Evolutionary conservation across 2,888 invertebrate species (phyloP), one percentile per base, ranked within the genome.

Genomic region (Latrodectus elegans): DNA sequence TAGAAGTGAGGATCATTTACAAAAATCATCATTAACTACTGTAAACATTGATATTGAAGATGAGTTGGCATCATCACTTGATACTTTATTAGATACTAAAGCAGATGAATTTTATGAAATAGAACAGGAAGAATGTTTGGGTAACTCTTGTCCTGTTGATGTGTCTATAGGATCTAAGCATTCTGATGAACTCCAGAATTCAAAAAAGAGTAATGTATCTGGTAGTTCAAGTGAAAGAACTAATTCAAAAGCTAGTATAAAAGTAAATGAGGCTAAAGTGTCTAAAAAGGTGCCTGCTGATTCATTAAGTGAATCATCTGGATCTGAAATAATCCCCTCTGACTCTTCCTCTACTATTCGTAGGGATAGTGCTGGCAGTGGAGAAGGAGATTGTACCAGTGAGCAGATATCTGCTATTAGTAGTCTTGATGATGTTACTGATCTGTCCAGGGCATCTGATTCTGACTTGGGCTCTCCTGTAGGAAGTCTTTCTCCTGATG

Each of bases 1-100:
- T 91, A 95, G 96, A 91, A 97, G 97, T 14, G 98, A 98, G 93
- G 97, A 97, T 93, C 97, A 97, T 92, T 93, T 98, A 90, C 95
- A 95, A 93, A 95, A 95, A 93, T 95, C 95, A 92, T 95, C 94
- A 70, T 94, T 97, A 93, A 96, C 96, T 91, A 95, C 96, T 89
- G 96, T 97, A 90, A 96, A 96, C 90, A 97, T 97, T 91, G 97
- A 97, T 91, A 96, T 97, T 92, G 97, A 97, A 92, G 97, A 97
- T 92, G 97, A 97, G 92, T 95, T 97, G 91, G 97, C 97, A 91
- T 97, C 97, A 92, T 97, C 97, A 89, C 94, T 98, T 89, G 97
- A 98, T 93, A 97, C 97, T 88, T 93, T 97, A 88, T 93, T 97
- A 90, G 97, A 97, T 93, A 97, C 96, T 76, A 93, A 90, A 85